phyloP scores from a whole-genome alignment of 2,888 invertebrate species.

The Selenia dentaria region DNA sequence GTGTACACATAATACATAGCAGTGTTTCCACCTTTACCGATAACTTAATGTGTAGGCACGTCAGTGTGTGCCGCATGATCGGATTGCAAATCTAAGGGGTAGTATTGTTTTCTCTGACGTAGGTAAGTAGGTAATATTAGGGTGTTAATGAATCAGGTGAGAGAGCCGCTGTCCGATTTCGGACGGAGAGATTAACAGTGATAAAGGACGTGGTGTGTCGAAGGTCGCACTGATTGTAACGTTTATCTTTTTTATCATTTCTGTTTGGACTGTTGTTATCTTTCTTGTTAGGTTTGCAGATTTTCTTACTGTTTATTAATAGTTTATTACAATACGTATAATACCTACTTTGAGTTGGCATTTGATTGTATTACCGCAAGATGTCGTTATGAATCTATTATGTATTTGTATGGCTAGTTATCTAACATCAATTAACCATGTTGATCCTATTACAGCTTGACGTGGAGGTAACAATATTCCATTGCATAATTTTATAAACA shows the following conservation, averaged over 20 bases:
- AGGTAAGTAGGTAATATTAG: slow-evolving; percentile 68
- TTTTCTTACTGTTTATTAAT: not conserved
- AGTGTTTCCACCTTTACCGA: slow-evolving; percentile 59
- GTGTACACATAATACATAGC: slow-evolving; percentile 55
- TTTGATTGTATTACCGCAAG: slow-evolving; percentile 11
- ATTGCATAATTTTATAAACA: slow-evolving; percentile 7
- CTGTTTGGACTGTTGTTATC: slow-evolving; percentile 38
- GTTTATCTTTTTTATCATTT: slow-evolving; percentile 61
- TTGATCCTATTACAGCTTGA: slow-evolving; percentile 3
- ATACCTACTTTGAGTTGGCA: too few species aligned
- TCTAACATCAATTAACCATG: slow-evolving; percentile 7
- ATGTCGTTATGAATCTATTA: slow-evolving; percentile 16
- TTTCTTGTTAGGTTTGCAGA: slow-evolving; percentile 16
- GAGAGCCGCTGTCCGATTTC: slow-evolving; percentile 38
- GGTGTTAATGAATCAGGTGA: slow-evolving; percentile 56
- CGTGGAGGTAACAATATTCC: slow-evolving; percentile 2
- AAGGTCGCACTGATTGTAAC: slow-evolving; percentile 60
- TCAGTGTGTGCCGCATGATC: slow-evolving; percentile 70
- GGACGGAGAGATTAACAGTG: slow-evolving; percentile 42
- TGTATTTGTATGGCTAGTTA: slow-evolving; percentile 9
- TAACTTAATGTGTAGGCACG: slow-evolving; percentile 66
- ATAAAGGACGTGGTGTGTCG: slow-evolving; percentile 48
- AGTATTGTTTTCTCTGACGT: slow-evolving; percentile 67
- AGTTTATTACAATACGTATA: too few species aligned
- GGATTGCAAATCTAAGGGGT: slow-evolving; percentile 70